Conservation (phyloP, 2,113 vertebrate genomes). For the Tupaia chinensis region DNA sequence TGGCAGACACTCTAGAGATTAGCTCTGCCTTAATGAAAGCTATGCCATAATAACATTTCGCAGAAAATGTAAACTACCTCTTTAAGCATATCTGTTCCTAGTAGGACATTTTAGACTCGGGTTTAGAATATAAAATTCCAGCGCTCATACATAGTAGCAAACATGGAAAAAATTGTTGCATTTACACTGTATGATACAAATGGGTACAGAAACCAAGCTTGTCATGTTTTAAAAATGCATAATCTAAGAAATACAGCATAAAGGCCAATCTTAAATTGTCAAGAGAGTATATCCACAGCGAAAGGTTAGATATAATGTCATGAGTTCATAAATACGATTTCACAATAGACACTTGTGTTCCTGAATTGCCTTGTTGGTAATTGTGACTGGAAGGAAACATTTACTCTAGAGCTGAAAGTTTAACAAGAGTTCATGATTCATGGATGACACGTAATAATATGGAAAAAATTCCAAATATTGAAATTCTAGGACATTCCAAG, state of each 20-base stretch:
- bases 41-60: background rate
- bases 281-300: constrained; percentile 27
- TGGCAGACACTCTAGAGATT: background rate
- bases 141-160: background rate
- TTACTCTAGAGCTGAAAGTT: constrained; percentile 77
- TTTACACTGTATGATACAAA: constrained; percentile 41
- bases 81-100: background rate
- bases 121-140: constrained; percentile 22
- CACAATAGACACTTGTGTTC: constrained; percentile 73
- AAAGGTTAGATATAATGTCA: constrained; percentile 78
- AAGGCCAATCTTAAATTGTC: constrained; percentile 45
- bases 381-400: constrained; percentile 76
- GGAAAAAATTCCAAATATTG: constrained; percentile 79
- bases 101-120: background rate
- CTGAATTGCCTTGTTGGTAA: constrained; percentile 53
- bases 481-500: constrained; percentile 70
- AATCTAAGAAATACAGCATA: constrained; percentile 44
- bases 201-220: constrained; percentile 24
- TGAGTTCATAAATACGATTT: constrained; percentile 59
- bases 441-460: constrained; percentile 52
- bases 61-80: background rate
- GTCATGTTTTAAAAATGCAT: constrained; percentile 76
- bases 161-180: constrained; percentile 31
- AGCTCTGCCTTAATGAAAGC: background rate
- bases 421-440: constrained; percentile 73